A percentile compares a stretch with the other conserved stretches of the same genome.
Conservation (phyloP, 1,140 invertebrate genomes). For the Heliconius congener region DNA sequence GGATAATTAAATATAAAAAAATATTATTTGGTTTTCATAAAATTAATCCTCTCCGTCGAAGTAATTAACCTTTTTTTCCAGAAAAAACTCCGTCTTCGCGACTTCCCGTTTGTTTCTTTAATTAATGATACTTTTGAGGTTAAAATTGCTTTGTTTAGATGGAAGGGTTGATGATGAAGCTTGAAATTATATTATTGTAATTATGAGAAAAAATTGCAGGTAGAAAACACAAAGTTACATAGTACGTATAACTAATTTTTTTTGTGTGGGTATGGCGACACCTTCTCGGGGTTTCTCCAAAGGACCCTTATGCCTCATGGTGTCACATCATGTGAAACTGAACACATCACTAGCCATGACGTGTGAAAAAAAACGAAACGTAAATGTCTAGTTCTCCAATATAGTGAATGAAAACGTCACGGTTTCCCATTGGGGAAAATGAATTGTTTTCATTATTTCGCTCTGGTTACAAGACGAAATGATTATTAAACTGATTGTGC, state of each 20-base stretch:
- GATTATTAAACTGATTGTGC: too few species aligned
- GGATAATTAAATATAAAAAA: slow-evolving; percentile 5
- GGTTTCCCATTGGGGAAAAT: too few species aligned
- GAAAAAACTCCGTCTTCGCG: slow-evolving; percentile 13
- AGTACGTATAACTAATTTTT: background rate
- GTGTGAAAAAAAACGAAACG: too few species aligned
- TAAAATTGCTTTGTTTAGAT: slow-evolving; percentile 30
- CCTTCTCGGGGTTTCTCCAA: too few species aligned
- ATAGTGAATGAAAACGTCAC: too few species aligned
- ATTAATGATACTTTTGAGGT: slow-evolving; percentile 34
- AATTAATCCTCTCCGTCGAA: slow-evolving; percentile 28
- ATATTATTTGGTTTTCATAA: slow-evolving; percentile 37
- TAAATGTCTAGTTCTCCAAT: too few species aligned
- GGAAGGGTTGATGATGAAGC: background rate
- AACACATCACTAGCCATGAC: too few species aligned
- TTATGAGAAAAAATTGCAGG: background rate
- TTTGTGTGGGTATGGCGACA: too few species aligned
- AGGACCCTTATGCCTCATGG: too few species aligned
- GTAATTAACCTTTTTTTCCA: slow-evolving; percentile 31
- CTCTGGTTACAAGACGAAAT: too few species aligned
- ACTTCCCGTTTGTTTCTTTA: slow-evolving; percentile 28
- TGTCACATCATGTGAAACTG: too few species aligned
- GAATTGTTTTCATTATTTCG: too few species aligned
- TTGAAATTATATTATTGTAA: slow-evolving; percentile 6
- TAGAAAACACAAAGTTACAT: background rate